Evolutionary conservation across 2,113 vertebrate species (phyloP).

Genomic region (Notothenia rossii): DNA sequence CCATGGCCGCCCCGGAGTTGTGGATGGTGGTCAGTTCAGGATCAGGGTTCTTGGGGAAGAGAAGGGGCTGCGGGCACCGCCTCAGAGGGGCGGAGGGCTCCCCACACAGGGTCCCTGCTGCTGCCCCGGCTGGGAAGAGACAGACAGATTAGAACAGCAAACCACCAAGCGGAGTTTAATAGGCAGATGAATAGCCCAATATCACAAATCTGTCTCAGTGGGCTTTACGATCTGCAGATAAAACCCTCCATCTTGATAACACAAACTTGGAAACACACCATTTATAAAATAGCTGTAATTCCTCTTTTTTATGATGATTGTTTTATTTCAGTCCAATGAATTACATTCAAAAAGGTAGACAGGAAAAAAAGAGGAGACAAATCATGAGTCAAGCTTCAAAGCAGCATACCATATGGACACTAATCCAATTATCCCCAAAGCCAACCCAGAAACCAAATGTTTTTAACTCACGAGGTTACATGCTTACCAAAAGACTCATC

Average conservation of each 20-base stretch:
- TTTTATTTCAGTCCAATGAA: not conserved
- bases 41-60: conserved; percentile 79
- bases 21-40: conserved; percentile 79
- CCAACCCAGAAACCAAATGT: conserved; percentile 35
- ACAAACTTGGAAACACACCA: not conserved
- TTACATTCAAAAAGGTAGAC: conserved; percentile 34
- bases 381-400: conserved; percentile 60
- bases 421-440: conserved; percentile 68
- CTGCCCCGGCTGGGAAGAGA: conserved; percentile 71
- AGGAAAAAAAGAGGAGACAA: conserved; percentile 49
- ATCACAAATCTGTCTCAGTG: not conserved
- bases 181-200: not conserved
- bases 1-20: conserved; percentile 76
- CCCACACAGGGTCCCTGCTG: conserved; percentile 83
- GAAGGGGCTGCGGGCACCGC: conserved; percentile 82
- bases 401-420: conserved; percentile 60
- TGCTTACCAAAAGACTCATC: conserved; percentile 39
- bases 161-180: not conserved
- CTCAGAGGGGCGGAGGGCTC: conserved; percentile 85
- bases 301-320: not conserved
- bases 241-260: not conserved
- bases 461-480: conserved; percentile 19
- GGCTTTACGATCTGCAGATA: not conserved
- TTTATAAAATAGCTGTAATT: not conserved
- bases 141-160: not conserved